phyloP scores from a whole-genome alignment of 2,113 vertebrate genomes.

The Cariama cristata region DNA sequence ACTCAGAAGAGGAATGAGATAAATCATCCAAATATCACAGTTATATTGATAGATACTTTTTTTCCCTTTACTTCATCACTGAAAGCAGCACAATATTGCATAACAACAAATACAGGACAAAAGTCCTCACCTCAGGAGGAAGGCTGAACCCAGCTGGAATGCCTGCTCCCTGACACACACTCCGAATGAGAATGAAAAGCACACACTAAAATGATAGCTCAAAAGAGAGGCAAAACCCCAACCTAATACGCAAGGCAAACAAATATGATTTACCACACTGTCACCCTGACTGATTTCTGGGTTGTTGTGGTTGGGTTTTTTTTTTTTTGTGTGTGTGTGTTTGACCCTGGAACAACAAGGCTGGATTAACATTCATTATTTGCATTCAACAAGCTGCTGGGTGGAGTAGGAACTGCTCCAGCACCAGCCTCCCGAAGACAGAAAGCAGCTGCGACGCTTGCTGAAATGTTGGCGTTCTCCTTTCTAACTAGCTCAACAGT shows the following conservation, averaged over 20 bases:
- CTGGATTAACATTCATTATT: constrained; percentile 16
- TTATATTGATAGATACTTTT: not conserved
- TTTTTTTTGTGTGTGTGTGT: not conserved
- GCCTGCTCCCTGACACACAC: not conserved
- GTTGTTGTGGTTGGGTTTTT: not conserved
- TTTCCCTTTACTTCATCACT: not conserved
- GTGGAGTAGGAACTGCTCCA: not conserved
- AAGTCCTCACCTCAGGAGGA: constrained; percentile 27
- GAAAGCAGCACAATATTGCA: constrained; percentile 21
- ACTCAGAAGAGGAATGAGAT: constrained; percentile 75
- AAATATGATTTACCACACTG: not conserved
- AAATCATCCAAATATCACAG: constrained; percentile 74
- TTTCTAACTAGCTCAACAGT: not conserved
- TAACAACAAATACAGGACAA: constrained; percentile 45
- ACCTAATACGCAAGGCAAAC: not conserved
- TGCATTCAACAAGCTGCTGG: not conserved
- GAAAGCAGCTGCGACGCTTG: not conserved
- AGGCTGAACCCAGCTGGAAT: not conserved
- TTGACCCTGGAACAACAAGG: not conserved
- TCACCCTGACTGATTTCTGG: not conserved
- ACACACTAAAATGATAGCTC: not conserved
- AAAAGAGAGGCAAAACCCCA: not conserved
- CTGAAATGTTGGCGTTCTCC: not conserved
- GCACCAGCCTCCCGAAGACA: not conserved
- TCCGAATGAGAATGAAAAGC: not conserved